These are phyloP conservation scores for Scytalopus superciliaris DNA, from an alignment of 2,113 vertebrate species.

Conservation along the genomic window DNA sequence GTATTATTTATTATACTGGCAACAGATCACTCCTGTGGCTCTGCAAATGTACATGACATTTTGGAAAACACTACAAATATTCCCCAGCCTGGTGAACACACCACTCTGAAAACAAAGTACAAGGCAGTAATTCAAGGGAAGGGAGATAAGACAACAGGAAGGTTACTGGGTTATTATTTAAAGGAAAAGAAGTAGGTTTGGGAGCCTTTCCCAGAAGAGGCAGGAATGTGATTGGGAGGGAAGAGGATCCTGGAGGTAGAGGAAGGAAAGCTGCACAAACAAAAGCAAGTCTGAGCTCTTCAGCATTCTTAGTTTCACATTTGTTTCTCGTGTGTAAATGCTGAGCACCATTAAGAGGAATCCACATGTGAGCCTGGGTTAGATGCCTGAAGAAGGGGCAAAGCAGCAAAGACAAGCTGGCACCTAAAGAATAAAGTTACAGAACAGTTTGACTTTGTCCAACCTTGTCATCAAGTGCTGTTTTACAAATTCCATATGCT, in stretches of 20 bases:
- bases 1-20: background rate
- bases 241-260: background rate
- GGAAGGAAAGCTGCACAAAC: background rate
- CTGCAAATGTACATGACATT: background rate
- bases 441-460: background rate
- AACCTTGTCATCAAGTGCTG: background rate
- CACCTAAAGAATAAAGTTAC: background rate
- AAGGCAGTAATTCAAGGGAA: background rate
- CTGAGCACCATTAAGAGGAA: background rate
- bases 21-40: background rate
- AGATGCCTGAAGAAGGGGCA: background rate
- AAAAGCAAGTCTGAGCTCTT: background rate
- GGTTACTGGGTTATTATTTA: background rate
- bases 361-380: background rate
- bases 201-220: background rate
- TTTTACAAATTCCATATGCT: background rate
- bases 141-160: background rate
- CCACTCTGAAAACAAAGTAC: background rate
- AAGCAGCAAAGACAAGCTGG: background rate
- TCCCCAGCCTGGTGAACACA: background rate
- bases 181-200: background rate
- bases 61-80: background rate
- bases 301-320: background rate
- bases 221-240: background rate
- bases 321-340: background rate